Evolutionary conservation across 2,888 invertebrate genomes (phyloP).

Genomic region (Axea sp.): DNA sequence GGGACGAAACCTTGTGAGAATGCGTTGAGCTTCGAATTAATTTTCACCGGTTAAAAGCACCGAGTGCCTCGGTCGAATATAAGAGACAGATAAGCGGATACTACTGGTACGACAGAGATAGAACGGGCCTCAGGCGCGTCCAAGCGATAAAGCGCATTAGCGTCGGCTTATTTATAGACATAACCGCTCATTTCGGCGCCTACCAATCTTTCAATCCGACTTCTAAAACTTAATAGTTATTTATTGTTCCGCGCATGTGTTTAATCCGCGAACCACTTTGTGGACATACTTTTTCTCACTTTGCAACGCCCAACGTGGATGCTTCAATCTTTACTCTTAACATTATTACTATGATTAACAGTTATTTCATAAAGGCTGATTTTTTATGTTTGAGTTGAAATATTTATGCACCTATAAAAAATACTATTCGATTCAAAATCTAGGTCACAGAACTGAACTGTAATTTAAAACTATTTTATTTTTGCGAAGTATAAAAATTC

Average conservation of each 20-base stretch:
- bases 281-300: conserved; percentile 61
- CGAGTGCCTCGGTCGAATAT: conserved; percentile 42
- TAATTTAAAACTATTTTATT: no score
- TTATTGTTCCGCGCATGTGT: conserved; percentile 47
- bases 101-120: conserved; percentile 17
- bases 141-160: conserved; percentile 74
- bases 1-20: conserved; percentile 50
- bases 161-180: conserved; percentile 73
- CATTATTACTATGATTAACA: conserved; percentile 36
- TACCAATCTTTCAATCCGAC: conserved; percentile 70
- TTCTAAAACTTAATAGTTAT: conserved; percentile 59
- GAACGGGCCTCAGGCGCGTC: conserved; percentile 50
- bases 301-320: conserved; percentile 50
- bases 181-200: conserved; percentile 69
- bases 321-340: conserved; percentile 31
- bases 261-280: conserved; percentile 62
- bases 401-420: no score
- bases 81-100: conserved; percentile 11
- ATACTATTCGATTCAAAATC: no score
- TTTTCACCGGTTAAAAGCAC: conserved; percentile 66
- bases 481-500: no score
- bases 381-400: no score
- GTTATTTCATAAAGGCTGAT: conserved; percentile 6
- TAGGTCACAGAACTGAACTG: no score
- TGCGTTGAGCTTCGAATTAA: conserved; percentile 67